phyloP scores from a whole-genome alignment of 2,797 vertebrate species.

The Platyrinchus mystaceus region DNA sequence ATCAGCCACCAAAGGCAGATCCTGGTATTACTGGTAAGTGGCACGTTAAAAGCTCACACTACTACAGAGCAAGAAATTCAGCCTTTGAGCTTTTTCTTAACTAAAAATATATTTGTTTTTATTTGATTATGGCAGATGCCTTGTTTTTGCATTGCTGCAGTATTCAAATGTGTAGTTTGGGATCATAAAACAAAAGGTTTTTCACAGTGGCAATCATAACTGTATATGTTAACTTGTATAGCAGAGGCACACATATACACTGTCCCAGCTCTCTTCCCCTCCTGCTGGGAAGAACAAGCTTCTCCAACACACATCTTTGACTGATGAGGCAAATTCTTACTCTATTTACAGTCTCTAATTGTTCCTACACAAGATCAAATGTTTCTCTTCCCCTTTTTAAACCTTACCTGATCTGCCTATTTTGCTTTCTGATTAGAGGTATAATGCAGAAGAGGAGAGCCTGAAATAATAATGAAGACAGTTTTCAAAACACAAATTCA shows the following conservation, averaged over 20 bases:
- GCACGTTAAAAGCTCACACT: background rate
- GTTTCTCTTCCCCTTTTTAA: slow-evolving; percentile 6
- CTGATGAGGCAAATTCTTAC: slow-evolving; percentile 9
- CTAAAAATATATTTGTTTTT: background rate
- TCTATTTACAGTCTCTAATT: slow-evolving; percentile 42
- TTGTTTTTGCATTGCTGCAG: background rate
- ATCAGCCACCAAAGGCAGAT: background rate
- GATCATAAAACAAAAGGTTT: background rate
- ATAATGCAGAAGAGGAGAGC: background rate
- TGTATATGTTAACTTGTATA: background rate
- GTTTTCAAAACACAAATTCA: slow-evolving; percentile 41
- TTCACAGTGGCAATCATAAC: background rate
- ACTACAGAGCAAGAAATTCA: background rate
- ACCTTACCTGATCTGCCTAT: background rate
- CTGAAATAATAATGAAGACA: slow-evolving; percentile 26
- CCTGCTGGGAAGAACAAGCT: background rate
- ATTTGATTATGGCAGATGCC: background rate
- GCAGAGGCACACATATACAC: background rate
- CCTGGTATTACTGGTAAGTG: background rate
- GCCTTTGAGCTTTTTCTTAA: background rate
- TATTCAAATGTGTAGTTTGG: background rate
- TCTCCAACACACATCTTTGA: background rate
- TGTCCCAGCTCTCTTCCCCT: background rate
- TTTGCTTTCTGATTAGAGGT: slow-evolving; percentile 38
- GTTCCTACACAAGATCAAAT: background rate